These are phyloP conservation scores for Dipodomys merriami DNA, from an alignment of 2,113 vertebrate species.

Conservation along the genomic window DNA sequence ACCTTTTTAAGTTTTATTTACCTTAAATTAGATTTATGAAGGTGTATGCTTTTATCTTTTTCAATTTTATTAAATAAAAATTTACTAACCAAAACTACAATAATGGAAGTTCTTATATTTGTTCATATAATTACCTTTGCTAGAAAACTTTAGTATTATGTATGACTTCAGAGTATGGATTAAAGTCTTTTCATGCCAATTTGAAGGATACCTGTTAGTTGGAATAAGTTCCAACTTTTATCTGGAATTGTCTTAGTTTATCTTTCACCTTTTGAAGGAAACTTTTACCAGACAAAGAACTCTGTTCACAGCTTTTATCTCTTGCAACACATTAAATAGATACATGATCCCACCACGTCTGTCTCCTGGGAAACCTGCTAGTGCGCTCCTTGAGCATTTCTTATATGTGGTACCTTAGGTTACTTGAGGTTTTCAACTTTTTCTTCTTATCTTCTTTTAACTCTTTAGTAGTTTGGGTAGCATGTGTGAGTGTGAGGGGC, in stretches of 20 bases:
- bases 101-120: background rate
- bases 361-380: background rate
- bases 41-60: background rate
- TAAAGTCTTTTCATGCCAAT: background rate
- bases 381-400: background rate
- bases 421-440: background rate
- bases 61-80: background rate
- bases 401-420: background rate
- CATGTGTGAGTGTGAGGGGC: background rate
- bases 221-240: background rate
- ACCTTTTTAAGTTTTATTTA: background rate
- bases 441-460: background rate
- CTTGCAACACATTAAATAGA: background rate
- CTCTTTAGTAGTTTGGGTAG: background rate
- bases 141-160: background rate
- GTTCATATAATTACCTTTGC: background rate
- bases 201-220: background rate
- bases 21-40: background rate
- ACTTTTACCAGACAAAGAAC: background rate
- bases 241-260: constrained; percentile 18
- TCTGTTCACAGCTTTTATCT: background rate
- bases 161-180: background rate
- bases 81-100: background rate
- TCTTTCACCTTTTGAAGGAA: background rate
- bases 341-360: background rate